Conservation (phyloP, 2,888 invertebrate genomes). For the Hirtodrosophila duncani region DNA sequence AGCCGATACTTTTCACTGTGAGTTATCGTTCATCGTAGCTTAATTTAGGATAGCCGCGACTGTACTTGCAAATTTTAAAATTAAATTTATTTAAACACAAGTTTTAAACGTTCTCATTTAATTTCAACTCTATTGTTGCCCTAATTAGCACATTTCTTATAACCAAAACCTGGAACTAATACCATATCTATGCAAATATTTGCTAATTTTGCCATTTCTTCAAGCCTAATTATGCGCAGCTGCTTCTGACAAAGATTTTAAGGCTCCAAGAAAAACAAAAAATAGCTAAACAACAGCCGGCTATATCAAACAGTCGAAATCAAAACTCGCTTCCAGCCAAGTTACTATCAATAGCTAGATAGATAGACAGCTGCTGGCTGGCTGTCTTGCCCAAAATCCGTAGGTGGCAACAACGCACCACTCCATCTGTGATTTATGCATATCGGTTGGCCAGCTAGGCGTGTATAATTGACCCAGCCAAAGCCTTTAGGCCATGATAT, state of each 20-base stretch:
- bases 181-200: no score
- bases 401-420: conserved; percentile 27
- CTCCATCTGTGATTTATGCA: conserved; percentile 39
- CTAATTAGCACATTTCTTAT: conserved; percentile 3
- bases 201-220: no score
- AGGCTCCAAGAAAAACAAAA: no score
- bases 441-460: conserved; percentile 19
- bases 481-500: conserved; percentile 14
- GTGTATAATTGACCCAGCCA: conserved; percentile 33
- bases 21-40: background rate
- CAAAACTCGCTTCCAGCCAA: conserved; percentile 29
- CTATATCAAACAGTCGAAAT: no score
- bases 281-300: background rate
- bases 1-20: conserved; percentile 9
- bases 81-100: conserved; percentile 17
- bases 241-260: no score
- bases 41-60: background rate
- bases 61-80: conserved; percentile 15
- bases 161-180: no score
- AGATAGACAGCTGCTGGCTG: conserved; percentile 24
- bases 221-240: no score
- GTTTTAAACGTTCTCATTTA: background rate
- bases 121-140: conserved; percentile 13
- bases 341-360: conserved; percentile 17
- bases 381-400: no score